Evolutionary conservation across 2,797 vertebrate species (phyloP).

Genomic region (Anisognathus igniventris): DNA sequence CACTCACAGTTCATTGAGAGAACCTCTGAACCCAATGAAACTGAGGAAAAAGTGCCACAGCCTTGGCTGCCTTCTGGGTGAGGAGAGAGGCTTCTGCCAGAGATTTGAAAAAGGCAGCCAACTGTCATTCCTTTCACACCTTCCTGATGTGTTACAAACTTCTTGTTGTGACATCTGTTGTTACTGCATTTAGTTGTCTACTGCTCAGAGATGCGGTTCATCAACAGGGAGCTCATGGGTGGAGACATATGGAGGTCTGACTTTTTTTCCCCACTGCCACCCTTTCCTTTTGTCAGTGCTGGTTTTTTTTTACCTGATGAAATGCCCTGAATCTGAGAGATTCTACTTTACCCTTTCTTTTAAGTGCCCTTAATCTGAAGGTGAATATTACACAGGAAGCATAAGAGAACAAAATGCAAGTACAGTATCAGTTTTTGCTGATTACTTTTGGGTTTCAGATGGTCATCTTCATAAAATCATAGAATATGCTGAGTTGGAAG

Average conservation of each 20-base stretch:
- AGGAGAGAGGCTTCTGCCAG: background rate
- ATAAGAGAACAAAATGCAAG: background rate
- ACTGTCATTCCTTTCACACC: conserved; percentile 40
- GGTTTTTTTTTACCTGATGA: background rate
- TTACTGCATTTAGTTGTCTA: background rate
- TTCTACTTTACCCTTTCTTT: background rate
- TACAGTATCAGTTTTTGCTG: background rate
- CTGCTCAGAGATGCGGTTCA: background rate
- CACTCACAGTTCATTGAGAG: background rate
- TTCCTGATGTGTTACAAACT: conserved; percentile 25
- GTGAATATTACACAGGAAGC: background rate
- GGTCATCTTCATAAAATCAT: background rate
- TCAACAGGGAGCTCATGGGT: background rate
- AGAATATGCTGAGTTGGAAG: background rate
- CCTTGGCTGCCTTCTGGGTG: background rate
- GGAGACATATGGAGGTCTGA: background rate
- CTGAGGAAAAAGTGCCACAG: background rate
- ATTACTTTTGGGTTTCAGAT: background rate
- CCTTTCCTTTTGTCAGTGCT: background rate
- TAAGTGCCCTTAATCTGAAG: background rate
- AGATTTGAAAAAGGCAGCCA: background rate
- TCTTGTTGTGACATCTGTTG: conserved; percentile 11
- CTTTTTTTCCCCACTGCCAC: background rate
- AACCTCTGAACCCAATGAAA: background rate
- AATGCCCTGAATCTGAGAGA: background rate